phyloP scores from a whole-genome alignment of 1,140 invertebrate genomes.

The Scaptomyza graminum region DNA sequence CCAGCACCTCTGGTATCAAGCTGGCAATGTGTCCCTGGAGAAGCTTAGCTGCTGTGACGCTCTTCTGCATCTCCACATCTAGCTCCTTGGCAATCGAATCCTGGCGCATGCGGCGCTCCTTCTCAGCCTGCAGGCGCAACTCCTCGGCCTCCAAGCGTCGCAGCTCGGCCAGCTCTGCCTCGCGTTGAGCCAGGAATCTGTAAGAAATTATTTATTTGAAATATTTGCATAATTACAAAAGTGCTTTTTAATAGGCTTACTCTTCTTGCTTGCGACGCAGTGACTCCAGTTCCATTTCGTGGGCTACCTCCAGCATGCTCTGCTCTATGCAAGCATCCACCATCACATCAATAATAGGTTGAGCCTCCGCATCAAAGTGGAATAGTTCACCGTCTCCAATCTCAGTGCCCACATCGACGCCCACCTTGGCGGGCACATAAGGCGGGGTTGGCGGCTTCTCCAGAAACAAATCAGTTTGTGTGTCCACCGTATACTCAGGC shows the following conservation, averaged over 20 bases:
- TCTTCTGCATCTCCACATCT: slow-evolving; percentile 86
- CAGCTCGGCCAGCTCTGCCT: slow-evolving; percentile 91
- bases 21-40: slow-evolving; percentile 93
- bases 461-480: slow-evolving; percentile 94
- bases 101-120: slow-evolving; percentile 83
- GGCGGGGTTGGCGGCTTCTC: slow-evolving; percentile 90
- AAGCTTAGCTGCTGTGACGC: slow-evolving; percentile 91
- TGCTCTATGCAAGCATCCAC: slow-evolving; percentile 95
- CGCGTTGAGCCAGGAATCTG: slow-evolving; percentile 89
- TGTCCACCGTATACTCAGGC: slow-evolving; percentile 89
- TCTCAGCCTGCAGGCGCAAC: slow-evolving; percentile 86
- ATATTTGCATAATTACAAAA: no score
- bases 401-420: slow-evolving; percentile 92
- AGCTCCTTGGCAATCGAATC: slow-evolving; percentile 77
- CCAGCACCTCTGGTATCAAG: slow-evolving; percentile 92
- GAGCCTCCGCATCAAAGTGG: slow-evolving; percentile 95
- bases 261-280: slow-evolving; percentile 90
- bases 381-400: slow-evolving; percentile 95
- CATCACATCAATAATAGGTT: slow-evolving; percentile 93
- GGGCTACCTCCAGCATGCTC: slow-evolving; percentile 91
- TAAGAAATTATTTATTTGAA: not conserved
- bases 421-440: slow-evolving; percentile 90
- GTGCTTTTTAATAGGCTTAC: slow-evolving; percentile 33
- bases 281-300: slow-evolving; percentile 90
- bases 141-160: slow-evolving; percentile 90